Evolutionary conservation across 2,888 invertebrate species (phyloP).

Genomic region (Drosophila mayaguana): DNA sequence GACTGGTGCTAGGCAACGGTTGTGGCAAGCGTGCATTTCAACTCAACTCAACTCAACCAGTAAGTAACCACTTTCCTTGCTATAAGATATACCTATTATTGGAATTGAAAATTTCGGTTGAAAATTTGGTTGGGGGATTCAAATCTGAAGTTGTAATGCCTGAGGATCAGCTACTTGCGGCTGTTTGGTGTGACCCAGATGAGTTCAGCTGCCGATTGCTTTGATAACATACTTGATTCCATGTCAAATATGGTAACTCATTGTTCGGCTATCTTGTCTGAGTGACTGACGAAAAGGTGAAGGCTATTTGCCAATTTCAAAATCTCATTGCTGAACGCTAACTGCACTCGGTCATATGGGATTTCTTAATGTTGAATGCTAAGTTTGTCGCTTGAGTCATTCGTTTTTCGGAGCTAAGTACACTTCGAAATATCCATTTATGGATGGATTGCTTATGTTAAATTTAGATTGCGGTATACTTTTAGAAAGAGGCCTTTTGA

Average conservation of each 20-base stretch:
- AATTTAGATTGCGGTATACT: neutral
- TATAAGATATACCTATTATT: constrained; percentile 10
- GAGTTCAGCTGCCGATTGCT: constrained; percentile 15
- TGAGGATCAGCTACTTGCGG: constrained; percentile 14
- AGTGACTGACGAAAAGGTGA: constrained; percentile 52
- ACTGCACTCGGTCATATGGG: neutral
- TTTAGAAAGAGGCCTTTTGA: neutral
- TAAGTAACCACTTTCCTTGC: constrained; percentile 37
- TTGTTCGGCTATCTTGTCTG: constrained; percentile 35
- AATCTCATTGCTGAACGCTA: constrained; percentile 7
- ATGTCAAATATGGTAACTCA: constrained; percentile 45
- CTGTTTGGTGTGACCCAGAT: constrained; percentile 42
- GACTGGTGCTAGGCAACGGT: constrained; percentile 1
- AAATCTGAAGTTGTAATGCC: constrained; percentile 1
- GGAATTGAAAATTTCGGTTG: too few species aligned
- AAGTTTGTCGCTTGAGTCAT: constrained; percentile 34
- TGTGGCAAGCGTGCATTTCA: constrained; percentile 13
- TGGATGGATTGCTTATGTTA: neutral
- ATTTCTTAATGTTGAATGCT: neutral
- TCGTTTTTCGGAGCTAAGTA: constrained; percentile 8
- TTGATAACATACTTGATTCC: constrained; percentile 41
- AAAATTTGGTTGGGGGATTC: constrained; percentile 17
- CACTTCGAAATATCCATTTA: neutral
- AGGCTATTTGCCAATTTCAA: constrained; percentile 37
- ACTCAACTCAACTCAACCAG: constrained; percentile 10